These are phyloP conservation scores for Atopsyche davidsoni DNA, from an alignment of 1,140 invertebrate species.

Conservation along the genomic window DNA sequence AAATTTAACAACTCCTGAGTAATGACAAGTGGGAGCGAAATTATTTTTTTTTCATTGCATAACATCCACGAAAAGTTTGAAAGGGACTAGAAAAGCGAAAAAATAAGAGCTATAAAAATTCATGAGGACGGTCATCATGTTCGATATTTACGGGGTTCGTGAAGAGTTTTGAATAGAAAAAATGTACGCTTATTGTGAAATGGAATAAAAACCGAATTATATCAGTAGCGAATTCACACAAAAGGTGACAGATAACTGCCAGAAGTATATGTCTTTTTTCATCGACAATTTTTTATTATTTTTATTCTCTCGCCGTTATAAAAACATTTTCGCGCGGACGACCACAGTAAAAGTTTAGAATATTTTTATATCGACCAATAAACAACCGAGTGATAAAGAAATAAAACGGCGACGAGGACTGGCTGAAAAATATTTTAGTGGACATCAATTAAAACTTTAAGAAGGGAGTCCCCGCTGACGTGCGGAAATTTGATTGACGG, in stretches of 20 bases:
- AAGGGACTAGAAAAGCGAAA: slow-evolving; percentile 3
- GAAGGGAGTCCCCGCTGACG: too few species aligned
- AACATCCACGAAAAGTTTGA: not conserved
- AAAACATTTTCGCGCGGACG: slow-evolving; percentile 4
- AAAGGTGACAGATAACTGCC: slow-evolving; percentile 24
- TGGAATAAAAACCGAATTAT: slow-evolving; percentile 15
- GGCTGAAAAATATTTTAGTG: too few species aligned
- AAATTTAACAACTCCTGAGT: too few species aligned
- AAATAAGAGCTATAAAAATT: slow-evolving; percentile 25
- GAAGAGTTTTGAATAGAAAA: slow-evolving; percentile 13
- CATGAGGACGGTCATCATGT: slow-evolving; percentile 20
- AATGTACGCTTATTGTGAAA: slow-evolving; percentile 11
- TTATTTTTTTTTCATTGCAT: not conserved
- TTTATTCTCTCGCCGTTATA: not conserved
- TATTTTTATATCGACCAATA: too few species aligned
- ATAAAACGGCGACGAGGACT: too few species aligned
- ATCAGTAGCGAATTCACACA: slow-evolving; percentile 14
- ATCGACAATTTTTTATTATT: not conserved
- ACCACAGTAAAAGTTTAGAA: too few species aligned
- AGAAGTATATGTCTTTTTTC: slow-evolving; percentile 13
- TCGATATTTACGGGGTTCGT: slow-evolving; percentile 15
- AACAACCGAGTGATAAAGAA: too few species aligned
- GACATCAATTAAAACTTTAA: too few species aligned
- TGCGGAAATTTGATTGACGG: too few species aligned
- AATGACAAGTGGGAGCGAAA: too few species aligned